These are phyloP conservation scores for Plumapathes pennacea DNA, from an alignment of 92 coral and sea anemone species.

Conservation along the genomic window DNA sequence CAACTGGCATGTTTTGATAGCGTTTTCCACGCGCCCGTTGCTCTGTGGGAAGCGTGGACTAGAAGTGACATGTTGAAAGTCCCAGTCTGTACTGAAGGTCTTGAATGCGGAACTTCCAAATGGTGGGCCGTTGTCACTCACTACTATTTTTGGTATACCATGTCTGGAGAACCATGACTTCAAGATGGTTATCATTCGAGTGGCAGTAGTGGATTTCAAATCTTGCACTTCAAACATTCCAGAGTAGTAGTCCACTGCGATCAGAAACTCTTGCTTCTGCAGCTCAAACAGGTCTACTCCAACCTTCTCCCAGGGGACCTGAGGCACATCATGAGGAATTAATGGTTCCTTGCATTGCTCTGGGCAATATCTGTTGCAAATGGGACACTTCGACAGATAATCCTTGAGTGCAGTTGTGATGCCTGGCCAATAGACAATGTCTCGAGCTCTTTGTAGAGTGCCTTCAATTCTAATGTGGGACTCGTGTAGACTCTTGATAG, in stretches of 20 bases:
- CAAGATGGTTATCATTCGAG: constrained; percentile 17
- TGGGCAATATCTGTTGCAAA: constrained; percentile 29
- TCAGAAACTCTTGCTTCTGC: constrained; percentile 7
- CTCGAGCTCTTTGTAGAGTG: constrained; percentile 10
- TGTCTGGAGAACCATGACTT: constrained; percentile 33
- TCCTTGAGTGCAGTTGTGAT: constrained; percentile 34
- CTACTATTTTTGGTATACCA: constrained; percentile 27
- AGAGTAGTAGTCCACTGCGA: constrained; percentile 17
- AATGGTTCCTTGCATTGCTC: constrained; percentile 46
- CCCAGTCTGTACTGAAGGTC: constrained; percentile 23
- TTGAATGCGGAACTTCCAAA: constrained; percentile 31
- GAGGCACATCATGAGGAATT: constrained; percentile 13
- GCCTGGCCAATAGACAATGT: constrained; percentile 22
- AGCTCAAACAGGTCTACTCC: constrained; percentile 27
- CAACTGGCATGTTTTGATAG: constrained; percentile 28
- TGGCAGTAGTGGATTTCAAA: constrained; percentile 11
- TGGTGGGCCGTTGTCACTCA: constrained; percentile 48
- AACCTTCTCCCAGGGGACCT: constrained; percentile 23
- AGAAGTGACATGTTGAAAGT: constrained; percentile 21
- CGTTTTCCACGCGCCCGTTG: constrained; percentile 18
- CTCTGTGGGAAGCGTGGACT: constrained; percentile 29
- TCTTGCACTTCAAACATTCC: constrained; percentile 39
- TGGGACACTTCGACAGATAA: constrained; percentile 24
- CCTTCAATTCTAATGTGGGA: constrained; percentile 4
- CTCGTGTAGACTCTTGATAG: constrained; percentile 9